A percentile compares a stretch with the other conserved stretches of the same genome.
These are phyloP conservation scores for Fopius arisanus DNA, from an alignment of 1,140 invertebrate genomes.

Conservation along the genomic window DNA sequence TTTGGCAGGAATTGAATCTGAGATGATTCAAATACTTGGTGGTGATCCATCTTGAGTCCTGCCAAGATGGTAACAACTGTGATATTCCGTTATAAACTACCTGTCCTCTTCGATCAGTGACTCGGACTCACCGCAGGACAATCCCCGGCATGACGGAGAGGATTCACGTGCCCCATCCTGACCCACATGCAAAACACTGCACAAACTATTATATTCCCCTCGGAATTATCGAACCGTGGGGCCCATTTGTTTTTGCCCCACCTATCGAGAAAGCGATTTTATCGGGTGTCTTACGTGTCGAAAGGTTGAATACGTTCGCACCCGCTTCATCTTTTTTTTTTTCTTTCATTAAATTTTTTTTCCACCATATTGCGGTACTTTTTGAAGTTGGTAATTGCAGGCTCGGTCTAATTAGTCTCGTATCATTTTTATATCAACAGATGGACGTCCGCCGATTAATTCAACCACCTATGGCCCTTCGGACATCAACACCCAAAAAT, in stretches of 20 bases:
- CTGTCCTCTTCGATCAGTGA: constrained; percentile 15
- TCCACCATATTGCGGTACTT: constrained; percentile 11
- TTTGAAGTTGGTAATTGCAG: constrained; percentile 12
- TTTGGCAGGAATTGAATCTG: constrained; percentile 38
- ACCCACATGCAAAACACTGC: neutral
- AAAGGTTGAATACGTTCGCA: constrained; percentile 12
- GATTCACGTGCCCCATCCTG: neutral
- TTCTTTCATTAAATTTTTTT: neutral
- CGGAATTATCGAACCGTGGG: constrained; percentile 3
- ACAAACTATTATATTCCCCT: neutral
- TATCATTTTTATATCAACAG: constrained; percentile 13
- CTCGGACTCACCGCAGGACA: neutral
- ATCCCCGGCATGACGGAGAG: constrained; percentile 8
- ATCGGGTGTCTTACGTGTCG: constrained; percentile 4
- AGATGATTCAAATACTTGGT: constrained; percentile 42
- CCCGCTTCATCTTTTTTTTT: neutral
- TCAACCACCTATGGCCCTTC: neutral
- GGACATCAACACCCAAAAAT: no score
- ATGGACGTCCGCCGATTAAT: neutral
- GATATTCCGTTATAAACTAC: constrained; percentile 16
- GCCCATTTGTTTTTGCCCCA: constrained; percentile 12
- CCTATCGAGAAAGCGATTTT: neutral
- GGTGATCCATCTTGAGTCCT: constrained; percentile 54
- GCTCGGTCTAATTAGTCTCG: constrained; percentile 8
- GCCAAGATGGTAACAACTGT: constrained; percentile 10